Base-by-base conservation (phyloP, 2,113 vertebrate species). In the Delphinapterus leucas region DNA sequence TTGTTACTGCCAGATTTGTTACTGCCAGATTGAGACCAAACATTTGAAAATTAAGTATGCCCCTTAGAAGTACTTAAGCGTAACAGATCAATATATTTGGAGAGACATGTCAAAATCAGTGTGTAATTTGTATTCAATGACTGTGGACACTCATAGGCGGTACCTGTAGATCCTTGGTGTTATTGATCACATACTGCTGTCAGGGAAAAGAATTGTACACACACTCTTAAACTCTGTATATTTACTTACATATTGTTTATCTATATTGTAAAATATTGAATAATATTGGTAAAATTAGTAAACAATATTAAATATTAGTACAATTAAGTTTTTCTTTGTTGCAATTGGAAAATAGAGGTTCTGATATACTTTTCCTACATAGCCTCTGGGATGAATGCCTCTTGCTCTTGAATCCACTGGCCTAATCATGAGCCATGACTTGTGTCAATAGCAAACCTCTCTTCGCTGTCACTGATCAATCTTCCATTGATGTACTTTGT, bases 21-120 rank as follows among this genome's bases (percentile, higher is more conserved):
- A 36, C 44, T 36, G 38, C 25, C 31, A 86, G n/a, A 67, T 10
- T 55, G 79, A 73, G 31, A 87, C 55, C 23, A 79, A 89, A 41
- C n/a, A 76, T 87, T 55, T 94, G 41, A 73, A 92, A 92, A 90
- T 67, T 86, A 73, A 94, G 79, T 12, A 38, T 83, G 61, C 67
- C 55, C 88, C 85, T 87, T 71, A 44, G 49, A 97, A 67, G 73
- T 90, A 88, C 53, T 93, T 65, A 73, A 92, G 36, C 60, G 36
- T 28, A 80, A 88, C 20, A 90, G 94, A 82, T 77, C 80, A 73
- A 77, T 89, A 20, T 68, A 93, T 96, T 93, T 88, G 82, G 82
- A 85, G 0, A 83, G 65, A 65, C 36, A 53, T 60, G 77, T 93
- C 67, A 77, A 85, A 95, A 82, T 65, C 65, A 88, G 38, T 65